Base-by-base conservation (phyloP, 2,797 vertebrate genomes). In the Chloroceryle amazona region DNA sequence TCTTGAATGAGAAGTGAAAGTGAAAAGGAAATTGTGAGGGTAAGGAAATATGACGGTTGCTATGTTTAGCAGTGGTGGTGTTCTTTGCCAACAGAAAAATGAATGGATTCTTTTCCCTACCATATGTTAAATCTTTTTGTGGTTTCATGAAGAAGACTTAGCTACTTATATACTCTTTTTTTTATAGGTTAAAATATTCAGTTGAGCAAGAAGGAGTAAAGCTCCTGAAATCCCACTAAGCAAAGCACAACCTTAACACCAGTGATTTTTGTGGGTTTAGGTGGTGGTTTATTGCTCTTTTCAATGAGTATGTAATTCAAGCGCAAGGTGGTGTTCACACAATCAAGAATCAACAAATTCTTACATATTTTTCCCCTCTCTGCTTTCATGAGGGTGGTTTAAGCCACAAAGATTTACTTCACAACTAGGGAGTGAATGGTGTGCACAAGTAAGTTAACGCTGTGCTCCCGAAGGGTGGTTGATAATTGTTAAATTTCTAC, bases 1-100 rank as follows among this genome's bases (percentile, higher is more conserved):
- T 76, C 60, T 41, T 68, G n/a, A 86, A 47, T 5, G 29, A 75
- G 80, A 88, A 91, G 29, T 41, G 70, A 95, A 96, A 94, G 49
- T 49, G 75, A 91, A 95, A 92, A 93, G 76, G 54, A 88, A 88
- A 78, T 62, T 54, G 16, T 42, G 14, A 83, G 49, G 67, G 23
- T 58, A 93, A 78, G 86, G 92, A 94, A 67, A 71, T 37, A 81
- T 22, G 23, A 63, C 0, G 0, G 0, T 54, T 0, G 0, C 31
- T 28, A 6, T 37, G 11, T 57, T 75, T 62, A 81, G 72, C 92
- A 79, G 26, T 29, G 47, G 35, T 31, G 12, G 19, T 52, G 26
- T 11, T 76, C 37, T 57, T 62, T 73, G n/a, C 51, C 82, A 95
- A 62, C n/a, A 68, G 47, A 75, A 80, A 72, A 70, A 35, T 7